A percentile compares a stretch with the other conserved stretches of the same genome.
These are phyloP conservation scores for Myodes glareolus DNA, from an alignment of 2,113 vertebrate species.

Conservation along the genomic window DNA sequence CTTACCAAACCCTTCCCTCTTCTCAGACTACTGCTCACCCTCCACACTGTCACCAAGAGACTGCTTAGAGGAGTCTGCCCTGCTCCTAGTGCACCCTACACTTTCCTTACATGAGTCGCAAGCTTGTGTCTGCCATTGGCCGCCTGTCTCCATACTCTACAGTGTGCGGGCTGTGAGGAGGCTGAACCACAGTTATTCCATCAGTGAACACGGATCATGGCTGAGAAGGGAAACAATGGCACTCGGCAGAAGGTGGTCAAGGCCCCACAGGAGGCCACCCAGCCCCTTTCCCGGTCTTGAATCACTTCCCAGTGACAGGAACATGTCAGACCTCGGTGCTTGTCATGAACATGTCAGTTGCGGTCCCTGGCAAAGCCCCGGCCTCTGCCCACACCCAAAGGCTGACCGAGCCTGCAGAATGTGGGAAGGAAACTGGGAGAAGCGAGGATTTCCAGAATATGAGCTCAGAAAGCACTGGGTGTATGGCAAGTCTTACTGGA, in stretches of 20 bases:
- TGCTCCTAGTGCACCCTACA: background rate
- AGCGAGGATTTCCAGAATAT: background rate
- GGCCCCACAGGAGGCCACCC: background rate
- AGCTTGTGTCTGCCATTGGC: background rate
- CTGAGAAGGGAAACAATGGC: background rate
- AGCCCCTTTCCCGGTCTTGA: background rate
- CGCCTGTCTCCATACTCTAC: background rate
- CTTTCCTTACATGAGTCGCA: background rate
- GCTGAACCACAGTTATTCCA: background rate
- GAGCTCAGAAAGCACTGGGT: background rate
- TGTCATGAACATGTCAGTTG: background rate
- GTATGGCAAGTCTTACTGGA: fast-evolving
- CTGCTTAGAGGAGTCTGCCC: background rate
- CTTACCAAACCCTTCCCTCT: background rate
- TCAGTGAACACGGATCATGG: background rate
- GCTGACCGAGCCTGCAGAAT: too few species aligned
- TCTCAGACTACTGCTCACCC: background rate
- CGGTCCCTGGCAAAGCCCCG: background rate
- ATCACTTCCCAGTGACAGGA: too few species aligned
- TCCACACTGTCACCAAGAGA: background rate
- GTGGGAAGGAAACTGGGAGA: background rate
- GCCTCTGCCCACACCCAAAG: background rate
- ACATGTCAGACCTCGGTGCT: fast-evolving
- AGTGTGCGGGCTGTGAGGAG: background rate
- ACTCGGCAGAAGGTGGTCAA: too few species aligned